Evolutionary conservation across 2,113 vertebrate species (phyloP).

Genomic region (Stomatorhinus ivindoensis): DNA sequence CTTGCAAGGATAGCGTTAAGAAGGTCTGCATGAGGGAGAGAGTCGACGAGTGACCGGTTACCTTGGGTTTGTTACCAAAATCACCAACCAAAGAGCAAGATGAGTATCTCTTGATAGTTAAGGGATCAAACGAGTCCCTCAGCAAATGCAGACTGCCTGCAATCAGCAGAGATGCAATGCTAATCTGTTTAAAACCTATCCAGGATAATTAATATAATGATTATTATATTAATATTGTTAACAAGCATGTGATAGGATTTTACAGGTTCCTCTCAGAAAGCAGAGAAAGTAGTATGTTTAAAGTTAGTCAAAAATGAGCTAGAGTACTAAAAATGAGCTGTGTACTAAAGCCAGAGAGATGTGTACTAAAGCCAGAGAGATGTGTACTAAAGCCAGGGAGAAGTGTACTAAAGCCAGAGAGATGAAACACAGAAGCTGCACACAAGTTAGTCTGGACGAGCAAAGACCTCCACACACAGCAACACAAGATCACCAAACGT

Average conservation of each 20-base stretch:
- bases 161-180: not conserved
- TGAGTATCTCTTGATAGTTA: not conserved
- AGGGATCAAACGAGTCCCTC: not conserved
- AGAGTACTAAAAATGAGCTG: too few species aligned
- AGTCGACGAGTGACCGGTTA: not conserved
- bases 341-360: not conserved
- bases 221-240: not conserved
- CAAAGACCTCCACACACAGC: not conserved
- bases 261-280: not conserved
- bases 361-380: not conserved
- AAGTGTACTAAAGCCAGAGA: not conserved
- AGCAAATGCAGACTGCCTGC: not conserved
- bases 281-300: not conserved
- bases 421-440: not conserved
- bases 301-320: not conserved
- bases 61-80: not conserved
- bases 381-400: not conserved
- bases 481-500: not conserved
- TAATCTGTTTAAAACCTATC: not conserved
- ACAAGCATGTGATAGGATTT: not conserved
- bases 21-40: constrained; percentile 72
- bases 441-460: not conserved
- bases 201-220: not conserved
- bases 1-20: constrained; percentile 95
- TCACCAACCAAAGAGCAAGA: not conserved